Base-by-base conservation (phyloP, 2,113 vertebrate genomes). In the Sinocyclocheilus rhinocerous region DNA sequence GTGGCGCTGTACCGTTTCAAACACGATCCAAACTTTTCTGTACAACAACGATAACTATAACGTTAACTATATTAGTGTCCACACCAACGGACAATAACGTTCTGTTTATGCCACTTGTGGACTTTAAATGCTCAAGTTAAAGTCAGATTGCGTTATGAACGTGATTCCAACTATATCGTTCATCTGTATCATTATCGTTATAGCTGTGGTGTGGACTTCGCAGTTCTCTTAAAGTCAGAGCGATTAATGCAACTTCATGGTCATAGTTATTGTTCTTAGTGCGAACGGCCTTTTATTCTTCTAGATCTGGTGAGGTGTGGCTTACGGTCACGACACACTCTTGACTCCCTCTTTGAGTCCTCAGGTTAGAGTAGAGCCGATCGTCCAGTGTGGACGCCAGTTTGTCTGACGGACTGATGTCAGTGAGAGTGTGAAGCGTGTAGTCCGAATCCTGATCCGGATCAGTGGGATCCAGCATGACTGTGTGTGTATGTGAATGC, bases 351-450 rank as follows among this genome's bases (percentile, higher is more conserved):
- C 84, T 90, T 59, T 85, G 83, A 3, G 88, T 84, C 63, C 91
- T 91, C 81, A 95, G 87, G 65, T 87, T 22, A 0, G 92, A 69
- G 18, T 94, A 95, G 20, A 95, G 91, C 86, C 93, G 90, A 55
- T 95, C 94, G 6, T 94, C 92, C 83, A 95, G 87, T 20, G 89
- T 90, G 33, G 11, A 80, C 0, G 45, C 90, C 89, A 95, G 85
- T 90, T 95, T 95, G 82, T 95, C 93, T 11, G 91, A 75, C 59
- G 93, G 90, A 48, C 45, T 48, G 45, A 48, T 48, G 45, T 48
- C 45, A 48, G 45, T 4, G 11, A 48, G 45, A 48, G 45, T 3
- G 11, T 48, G 45, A 82, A 10, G 81, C 42, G 36, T 16, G 11
- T 36, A 84, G 57, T 36, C 57, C 57, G 85, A 83, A 39, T 84